Base-by-base conservation (phyloP, 2,888 invertebrate genomes). In the Diarsia mendica region DNA sequence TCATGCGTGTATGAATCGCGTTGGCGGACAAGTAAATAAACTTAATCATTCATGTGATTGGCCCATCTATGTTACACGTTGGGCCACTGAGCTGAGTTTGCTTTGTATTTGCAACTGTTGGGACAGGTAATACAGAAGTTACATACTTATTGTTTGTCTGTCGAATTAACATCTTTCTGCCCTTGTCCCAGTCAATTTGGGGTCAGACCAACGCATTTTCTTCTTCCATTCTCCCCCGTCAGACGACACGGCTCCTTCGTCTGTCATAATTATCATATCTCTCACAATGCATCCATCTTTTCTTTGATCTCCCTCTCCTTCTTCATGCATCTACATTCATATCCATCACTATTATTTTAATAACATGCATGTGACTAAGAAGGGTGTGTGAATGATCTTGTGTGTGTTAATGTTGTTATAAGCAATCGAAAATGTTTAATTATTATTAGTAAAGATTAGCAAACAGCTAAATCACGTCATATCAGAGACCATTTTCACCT, bases 11-110 rank as follows among this genome's bases (percentile, higher is more conserved):
- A 92, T 89, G 84, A 89, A 88, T 83, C 80, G 94, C 92, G 93
- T 94, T 91, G 93, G 93, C 90, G 94, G 94, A 94, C 92, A 93
- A 86, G 90, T 91, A 93, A 92, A 93, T 92, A 93, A 92, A 91
- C 88, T 90, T 91, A 92, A 92, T 93, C 89, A 93, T 92, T 91
- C 87, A 87, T 88, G 86, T 91, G 91, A 93, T 92, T 93, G 92
- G 90, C 89, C 88, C 91, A 91, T 91, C 87, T 85, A 84, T 88
- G 86, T 78, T 84, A 77, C 72, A 76, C 79, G 80, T 71, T 67
- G 51, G 65, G 72, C 77, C 83, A 83, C 84, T 80, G 74, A 82
- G 83, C 73, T 78, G 75, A 70, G 76, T 72, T 75, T 70, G 51
- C 55, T 70, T 80, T 69, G 63, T 18, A 13, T 72, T 55, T 53